Conservation (phyloP, 2,797 vertebrate genomes). For the Sitta carolinensis region DNA sequence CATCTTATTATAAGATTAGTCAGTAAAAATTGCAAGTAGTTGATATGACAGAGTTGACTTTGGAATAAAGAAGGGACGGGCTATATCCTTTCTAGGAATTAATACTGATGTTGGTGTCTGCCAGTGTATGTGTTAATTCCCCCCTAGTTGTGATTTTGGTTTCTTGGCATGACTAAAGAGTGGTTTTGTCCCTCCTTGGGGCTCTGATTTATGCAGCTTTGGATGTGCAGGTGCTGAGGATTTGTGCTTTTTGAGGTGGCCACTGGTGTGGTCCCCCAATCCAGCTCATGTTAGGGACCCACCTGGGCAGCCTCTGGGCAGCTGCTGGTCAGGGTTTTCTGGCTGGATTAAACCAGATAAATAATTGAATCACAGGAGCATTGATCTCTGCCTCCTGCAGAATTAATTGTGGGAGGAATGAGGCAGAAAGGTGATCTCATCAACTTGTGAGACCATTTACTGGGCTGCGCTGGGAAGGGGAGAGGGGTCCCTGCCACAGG, state of each 20-base stretch:
- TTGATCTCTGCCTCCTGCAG: slow-evolving; percentile 16
- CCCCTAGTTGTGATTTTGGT: not conserved
- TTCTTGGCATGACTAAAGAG: not conserved
- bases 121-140: not conserved
- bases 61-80: not conserved
- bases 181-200: not conserved
- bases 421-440: slow-evolving; percentile 35
- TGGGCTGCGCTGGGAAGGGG: not conserved
- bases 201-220: not conserved
- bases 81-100: not conserved
- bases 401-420: slow-evolving; percentile 8
- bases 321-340: not conserved
- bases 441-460: not conserved
- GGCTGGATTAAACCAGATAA: slow-evolving; percentile 11
- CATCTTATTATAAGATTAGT: not conserved
- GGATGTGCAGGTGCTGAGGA: not conserved
- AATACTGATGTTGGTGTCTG: not conserved
- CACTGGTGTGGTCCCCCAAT: not conserved
- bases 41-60: not conserved
- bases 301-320: not conserved
- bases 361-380: not conserved
- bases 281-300: rapidly evolving
- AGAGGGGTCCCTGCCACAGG: not conserved
- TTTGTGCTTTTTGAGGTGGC: not conserved
- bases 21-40: not conserved